Conservation (phyloP, 2,888 invertebrate genomes). For the Aphidoletes aphidimyza region DNA sequence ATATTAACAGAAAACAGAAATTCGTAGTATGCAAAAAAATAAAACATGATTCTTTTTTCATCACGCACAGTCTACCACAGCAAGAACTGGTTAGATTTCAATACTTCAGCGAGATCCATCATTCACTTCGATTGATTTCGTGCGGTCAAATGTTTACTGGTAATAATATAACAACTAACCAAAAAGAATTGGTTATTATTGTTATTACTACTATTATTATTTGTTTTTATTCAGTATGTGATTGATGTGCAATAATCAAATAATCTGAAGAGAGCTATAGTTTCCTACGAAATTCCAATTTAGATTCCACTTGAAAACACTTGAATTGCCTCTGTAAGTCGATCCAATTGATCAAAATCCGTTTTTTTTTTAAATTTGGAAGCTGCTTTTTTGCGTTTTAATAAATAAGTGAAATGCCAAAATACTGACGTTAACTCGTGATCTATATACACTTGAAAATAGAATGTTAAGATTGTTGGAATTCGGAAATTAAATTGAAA, state of each 20-base stretch:
- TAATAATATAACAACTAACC: no score
- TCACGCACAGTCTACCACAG: not conserved
- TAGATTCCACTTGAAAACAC: not conserved
- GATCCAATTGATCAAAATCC: not conserved
- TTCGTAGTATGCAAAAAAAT: conserved; percentile 37
- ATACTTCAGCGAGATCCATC: not conserved
- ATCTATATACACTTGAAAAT: not conserved
- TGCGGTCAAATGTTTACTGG: no score
- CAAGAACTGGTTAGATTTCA: not conserved
- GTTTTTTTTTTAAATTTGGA: not conserved
- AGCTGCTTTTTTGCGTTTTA: not conserved
- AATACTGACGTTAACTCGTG: not conserved
- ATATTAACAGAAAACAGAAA: not conserved
- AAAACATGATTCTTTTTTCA: not conserved
- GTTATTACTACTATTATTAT: no score
- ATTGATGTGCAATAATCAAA: no score
- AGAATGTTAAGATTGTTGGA: not conserved
- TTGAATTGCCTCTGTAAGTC: not conserved
- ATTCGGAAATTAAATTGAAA: not conserved
- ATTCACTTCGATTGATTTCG: not conserved
- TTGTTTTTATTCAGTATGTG: no score
- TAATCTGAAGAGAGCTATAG: no score
- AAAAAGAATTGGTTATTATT: no score
- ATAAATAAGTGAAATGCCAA: conserved; percentile 5
- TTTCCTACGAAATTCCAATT: not conserved